These are phyloP conservation scores for Synanthedon formicaeformis DNA, from an alignment of 2,888 invertebrate genomes.

Conservation along the genomic window DNA sequence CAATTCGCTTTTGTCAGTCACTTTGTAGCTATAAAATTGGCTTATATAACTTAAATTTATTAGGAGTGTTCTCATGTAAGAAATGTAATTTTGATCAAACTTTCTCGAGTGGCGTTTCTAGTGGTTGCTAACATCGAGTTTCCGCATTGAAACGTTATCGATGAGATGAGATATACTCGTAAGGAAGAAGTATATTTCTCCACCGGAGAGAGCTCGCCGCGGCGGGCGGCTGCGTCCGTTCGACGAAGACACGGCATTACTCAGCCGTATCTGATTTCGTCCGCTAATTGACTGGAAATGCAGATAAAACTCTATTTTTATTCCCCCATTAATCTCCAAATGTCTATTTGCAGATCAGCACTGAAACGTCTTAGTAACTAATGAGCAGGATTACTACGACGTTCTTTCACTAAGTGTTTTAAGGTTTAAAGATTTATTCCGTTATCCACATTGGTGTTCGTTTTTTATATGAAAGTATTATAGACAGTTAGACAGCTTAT, in stretches of 20 bases:
- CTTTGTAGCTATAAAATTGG: too few relatives aligned
- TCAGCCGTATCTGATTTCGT: slow-evolving; percentile 60
- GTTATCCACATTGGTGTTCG: too few relatives aligned
- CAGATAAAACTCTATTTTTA: slow-evolving; percentile 60
- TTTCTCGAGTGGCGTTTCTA: too few relatives aligned
- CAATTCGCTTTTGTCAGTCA: too few relatives aligned
- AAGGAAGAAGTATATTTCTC: slow-evolving; percentile 11
- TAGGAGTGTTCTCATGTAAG: too few relatives aligned
- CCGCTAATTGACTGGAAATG: slow-evolving; percentile 67
- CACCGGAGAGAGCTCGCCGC: slow-evolving; percentile 1
- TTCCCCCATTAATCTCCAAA: slow-evolving; percentile 38
- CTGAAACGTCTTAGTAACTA: neutral
- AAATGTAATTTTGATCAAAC: too few relatives aligned
- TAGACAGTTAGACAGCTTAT: too few relatives aligned
- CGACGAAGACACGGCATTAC: slow-evolving; percentile 33
- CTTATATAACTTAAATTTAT: too few relatives aligned
- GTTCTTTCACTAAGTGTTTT: too few relatives aligned
- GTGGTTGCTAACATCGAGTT: neutral
- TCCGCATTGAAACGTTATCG: slow-evolving; percentile 12
- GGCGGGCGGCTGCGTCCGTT: neutral
- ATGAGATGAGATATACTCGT: slow-evolving; percentile 7
- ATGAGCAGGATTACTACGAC: neutral
- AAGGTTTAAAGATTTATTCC: too few relatives aligned
- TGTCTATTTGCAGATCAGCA: slow-evolving; percentile 1
- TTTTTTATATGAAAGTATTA: too few relatives aligned